phyloP scores from a whole-genome alignment of 64 coral and sea anemone genomes.

The Astreopora myriophthalma region DNA sequence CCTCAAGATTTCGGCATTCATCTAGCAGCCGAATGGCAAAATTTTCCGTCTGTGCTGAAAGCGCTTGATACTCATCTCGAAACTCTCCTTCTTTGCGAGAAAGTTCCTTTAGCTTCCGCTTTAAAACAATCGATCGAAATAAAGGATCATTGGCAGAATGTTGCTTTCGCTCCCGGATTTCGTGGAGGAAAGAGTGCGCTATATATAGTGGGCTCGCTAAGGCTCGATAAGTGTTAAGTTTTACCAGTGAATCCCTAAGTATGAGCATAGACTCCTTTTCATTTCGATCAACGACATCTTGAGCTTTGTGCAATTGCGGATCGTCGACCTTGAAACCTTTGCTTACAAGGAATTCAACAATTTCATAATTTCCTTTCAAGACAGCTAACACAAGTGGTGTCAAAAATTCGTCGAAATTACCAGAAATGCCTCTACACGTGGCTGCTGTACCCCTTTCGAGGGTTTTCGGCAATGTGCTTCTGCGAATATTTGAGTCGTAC shows the following conservation, averaged over 20 bases:
- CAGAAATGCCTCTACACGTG: neutral
- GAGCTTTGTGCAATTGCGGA: conserved; percentile 8
- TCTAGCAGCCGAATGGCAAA: conserved; percentile 68
- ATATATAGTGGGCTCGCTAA: conserved; percentile 79
- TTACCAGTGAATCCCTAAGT: conserved; percentile 53
- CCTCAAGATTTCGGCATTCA: conserved; percentile 76
- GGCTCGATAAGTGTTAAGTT: conserved; percentile 73
- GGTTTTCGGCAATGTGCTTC: neutral
- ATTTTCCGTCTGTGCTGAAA: conserved; percentile 68
- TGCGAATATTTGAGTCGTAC: conserved; percentile 39
- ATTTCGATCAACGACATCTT: neutral
- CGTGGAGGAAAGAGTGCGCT: conserved; percentile 46
- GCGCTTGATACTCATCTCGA: conserved; percentile 41
- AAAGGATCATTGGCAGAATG: conserved; percentile 1
- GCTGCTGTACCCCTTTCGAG: neutral
- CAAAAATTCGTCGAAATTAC: conserved; percentile 26
- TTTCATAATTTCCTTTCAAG: conserved; percentile 71
- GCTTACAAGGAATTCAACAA: conserved; percentile 68
- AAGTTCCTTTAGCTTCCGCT: conserved; percentile 42
- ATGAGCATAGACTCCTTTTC: conserved; percentile 30
- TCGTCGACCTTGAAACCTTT: conserved; percentile 62
- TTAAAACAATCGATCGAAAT: conserved; percentile 40
- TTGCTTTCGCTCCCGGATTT: neutral
- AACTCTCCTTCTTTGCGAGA: conserved; percentile 62
- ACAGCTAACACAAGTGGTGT: conserved; percentile 80